These are phyloP conservation scores for Idaea aversata DNA, from an alignment of 2,888 invertebrate genomes.

Conservation along the genomic window DNA sequence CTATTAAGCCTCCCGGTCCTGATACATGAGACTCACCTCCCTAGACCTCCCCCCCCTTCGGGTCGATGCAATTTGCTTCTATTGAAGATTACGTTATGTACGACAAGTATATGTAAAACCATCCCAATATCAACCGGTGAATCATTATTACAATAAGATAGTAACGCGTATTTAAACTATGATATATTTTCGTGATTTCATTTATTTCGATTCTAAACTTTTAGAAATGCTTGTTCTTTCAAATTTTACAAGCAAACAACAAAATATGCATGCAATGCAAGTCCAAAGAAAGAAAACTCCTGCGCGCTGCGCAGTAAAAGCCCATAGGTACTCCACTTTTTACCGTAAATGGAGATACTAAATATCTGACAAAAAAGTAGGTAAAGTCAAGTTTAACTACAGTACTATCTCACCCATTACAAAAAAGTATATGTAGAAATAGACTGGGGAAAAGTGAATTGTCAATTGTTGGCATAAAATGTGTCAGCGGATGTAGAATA, in stretches of 20 bases:
- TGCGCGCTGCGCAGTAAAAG: neutral
- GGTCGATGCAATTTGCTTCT: conserved; percentile 45
- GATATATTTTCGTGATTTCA: neutral
- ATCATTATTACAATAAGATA: neutral
- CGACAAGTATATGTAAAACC: neutral
- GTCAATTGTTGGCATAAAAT: conserved; percentile 41
- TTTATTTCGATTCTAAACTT: neutral
- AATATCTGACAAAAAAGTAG: neutral
- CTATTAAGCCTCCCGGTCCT: conserved; percentile 45
- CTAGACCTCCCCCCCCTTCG: conserved; percentile 35
- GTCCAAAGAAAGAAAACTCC: neutral
- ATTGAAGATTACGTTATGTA: conserved; percentile 19
- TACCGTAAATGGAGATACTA: neutral
- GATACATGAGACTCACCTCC: conserved; percentile 49
- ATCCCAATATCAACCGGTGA: neutral
- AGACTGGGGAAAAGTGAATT: conserved; percentile 26
- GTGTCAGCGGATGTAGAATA: conserved; percentile 56
- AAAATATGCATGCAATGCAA: neutral
- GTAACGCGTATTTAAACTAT: neutral
- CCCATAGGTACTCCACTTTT: neutral
- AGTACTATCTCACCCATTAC: neutral
- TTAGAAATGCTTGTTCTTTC: neutral
- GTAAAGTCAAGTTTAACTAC: neutral
- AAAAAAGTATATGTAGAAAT: neutral
- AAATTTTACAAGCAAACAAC: neutral